Evolutionary conservation across 2,888 invertebrate genomes (phyloP), one percentile per base, ranked within the genome.

Genomic region (Polymixis flavicincta): DNA sequence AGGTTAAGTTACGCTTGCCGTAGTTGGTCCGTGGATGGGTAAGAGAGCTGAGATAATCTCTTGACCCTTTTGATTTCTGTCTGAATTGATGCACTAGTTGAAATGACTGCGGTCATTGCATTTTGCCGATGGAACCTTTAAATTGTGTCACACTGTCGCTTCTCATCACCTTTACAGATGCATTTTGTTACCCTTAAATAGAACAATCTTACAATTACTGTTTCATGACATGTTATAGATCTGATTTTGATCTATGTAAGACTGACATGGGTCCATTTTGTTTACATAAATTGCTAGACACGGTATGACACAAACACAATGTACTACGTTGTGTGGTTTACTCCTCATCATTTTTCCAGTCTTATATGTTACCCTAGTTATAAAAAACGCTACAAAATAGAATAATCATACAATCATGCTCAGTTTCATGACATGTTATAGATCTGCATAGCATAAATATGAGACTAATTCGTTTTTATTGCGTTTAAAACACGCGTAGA

Each of bases 401-500:
- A 55, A 52, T 60, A 37, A 71, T 54, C n/a, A 14, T 57, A 45
- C 37, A 45, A 67, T 67, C 28, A 17, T 54, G 48, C 64, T 64
- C 25, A 32, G 14, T 57, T 55, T 66, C 79, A 71, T 68, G 71
- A 71, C 59, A 71, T 42, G 2, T 32, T n/a, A 76, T 11, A 65
- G 68, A 80, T 80, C 68, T 76, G 71, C 68, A 28, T 55, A 76
- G 14, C 55, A 61, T 77, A 66, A 67, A 67, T 42, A 59, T 67
- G 66, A 81, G 61, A 78, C 77, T 73, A 63, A 73, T 81, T 73
- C 19, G 32, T 60, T 81, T 54, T 54, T 78, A 78, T 82, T 57
- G 45, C 54, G 74, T 71, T 67, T 37, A 17, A 75, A 70, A 75
- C n/a, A 69, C 57, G 64, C 22, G 14, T 76, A 60, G 32, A 25